Conservation (phyloP, 92 coral and sea anemone genomes). For the Paramuricea clavata region DNA sequence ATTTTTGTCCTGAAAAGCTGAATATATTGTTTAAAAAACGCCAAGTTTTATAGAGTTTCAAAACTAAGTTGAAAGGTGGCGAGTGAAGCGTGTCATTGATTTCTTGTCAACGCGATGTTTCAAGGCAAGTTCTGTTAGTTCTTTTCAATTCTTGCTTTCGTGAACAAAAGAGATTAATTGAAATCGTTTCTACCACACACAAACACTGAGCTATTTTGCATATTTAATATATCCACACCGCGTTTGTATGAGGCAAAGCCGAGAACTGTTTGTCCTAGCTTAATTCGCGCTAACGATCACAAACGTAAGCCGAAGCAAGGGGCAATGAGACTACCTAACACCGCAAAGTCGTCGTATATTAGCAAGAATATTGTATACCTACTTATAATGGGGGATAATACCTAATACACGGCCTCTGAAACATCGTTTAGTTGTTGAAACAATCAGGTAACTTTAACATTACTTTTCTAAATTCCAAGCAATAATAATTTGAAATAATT, state of each 20-base stretch:
- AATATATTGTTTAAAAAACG: background rate
- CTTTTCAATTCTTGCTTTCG: background rate
- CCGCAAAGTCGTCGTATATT: background rate
- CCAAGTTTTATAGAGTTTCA: background rate
- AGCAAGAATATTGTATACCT: background rate
- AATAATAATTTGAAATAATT: slow-evolving; percentile 42
- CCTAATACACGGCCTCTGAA: background rate
- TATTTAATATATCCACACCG: slow-evolving; percentile 46
- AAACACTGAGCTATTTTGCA: slow-evolving; percentile 39
- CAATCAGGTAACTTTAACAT: slow-evolving; percentile 7
- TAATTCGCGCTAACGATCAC: slow-evolving; percentile 12
- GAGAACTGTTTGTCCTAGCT: slow-evolving; percentile 28
- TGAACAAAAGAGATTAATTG: slow-evolving; percentile 28
- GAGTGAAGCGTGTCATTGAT: background rate
- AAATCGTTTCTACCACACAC: slow-evolving; percentile 41
- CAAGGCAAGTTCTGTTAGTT: background rate
- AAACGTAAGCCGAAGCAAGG: background rate
- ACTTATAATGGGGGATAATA: background rate
- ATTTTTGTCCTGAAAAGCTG: background rate
- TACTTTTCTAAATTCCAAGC: background rate
- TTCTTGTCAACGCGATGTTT: background rate
- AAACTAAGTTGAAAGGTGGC: background rate
- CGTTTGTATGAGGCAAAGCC: slow-evolving; percentile 19
- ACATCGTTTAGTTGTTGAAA: background rate
- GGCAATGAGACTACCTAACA: background rate